Evolutionary conservation across 1,140 invertebrate species (phyloP), one percentile per base, ranked within the genome.

Genomic region (Drusus annulatus): DNA sequence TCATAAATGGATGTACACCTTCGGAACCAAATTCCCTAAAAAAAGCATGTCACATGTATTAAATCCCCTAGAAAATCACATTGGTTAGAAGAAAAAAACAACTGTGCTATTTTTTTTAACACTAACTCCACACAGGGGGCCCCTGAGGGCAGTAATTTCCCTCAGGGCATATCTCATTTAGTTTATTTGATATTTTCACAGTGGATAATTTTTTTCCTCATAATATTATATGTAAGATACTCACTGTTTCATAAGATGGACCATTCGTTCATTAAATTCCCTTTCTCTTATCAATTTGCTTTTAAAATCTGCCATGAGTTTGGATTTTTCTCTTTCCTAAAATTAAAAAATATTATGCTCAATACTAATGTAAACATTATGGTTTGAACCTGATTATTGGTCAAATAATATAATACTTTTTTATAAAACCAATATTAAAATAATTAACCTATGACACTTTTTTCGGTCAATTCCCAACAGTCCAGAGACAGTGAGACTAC

Each of bases 221-320:
- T n/a, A n/a, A 13, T 45, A 45, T 13, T 45, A 13, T 45, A 7
- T 13, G 7, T 45, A 45, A 45, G 0, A 45, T 45, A 45, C 58
- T 65, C 77, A 80, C 81, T 73, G 65, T 71, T 77, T 78, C 79
- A 83, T 83, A 16, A 83, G 54, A 56, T 80, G 75, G 15, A 76
- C 23, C 74, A 79, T 80, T 74, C 78, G 77, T 54, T 80, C n/a
- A 23, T 80, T 80, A 28, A 58, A 73, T 74, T 78, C 50, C 28
- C 80, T 56, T 76, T 82, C 78, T 58, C 80, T 28, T 60, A 73
- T 28, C 28, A 83, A 65, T n/a, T 65, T 80, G 19, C 68, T 74
- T 52, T 78, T 63, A 23, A 71, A 62, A 36, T 80, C 79, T 45
- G 50, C 19, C 16, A 78, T 36, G 15, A 58, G 17, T 16, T 63